Percentiles rank a stretch among this genome's conserved stretches.
Conservation (phyloP, 2,888 invertebrate genomes). For the Drosophila putrida region DNA sequence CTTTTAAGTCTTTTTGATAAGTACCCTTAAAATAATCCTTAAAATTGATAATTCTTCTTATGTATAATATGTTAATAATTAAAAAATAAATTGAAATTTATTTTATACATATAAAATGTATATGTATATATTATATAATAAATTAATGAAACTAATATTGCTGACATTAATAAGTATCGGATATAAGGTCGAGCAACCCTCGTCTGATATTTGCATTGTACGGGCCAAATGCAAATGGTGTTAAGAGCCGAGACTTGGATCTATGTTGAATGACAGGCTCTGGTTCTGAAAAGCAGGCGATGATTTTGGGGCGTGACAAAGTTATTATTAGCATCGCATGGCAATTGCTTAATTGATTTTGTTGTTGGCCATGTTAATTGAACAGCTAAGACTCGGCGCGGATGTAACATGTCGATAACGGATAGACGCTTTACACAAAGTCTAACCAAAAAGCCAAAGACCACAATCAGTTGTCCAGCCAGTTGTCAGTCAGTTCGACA, state of each 20-base stretch:
- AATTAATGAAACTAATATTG: no score
- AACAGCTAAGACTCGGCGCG: slow-evolving; percentile 55
- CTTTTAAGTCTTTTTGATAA: no score
- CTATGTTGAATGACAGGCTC: slow-evolving; percentile 36
- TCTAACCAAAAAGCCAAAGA: slow-evolving; percentile 20
- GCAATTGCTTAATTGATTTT: slow-evolving; percentile 73
- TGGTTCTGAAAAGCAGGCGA: slow-evolving; percentile 39
- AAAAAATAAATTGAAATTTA: no score
- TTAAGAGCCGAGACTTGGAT: slow-evolving; percentile 15
- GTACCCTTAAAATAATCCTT: no score
- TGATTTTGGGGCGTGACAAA: slow-evolving; percentile 52
- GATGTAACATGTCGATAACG: slow-evolving; percentile 69
- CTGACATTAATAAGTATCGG: no score
- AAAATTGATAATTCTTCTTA: no score
- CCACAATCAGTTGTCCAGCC: slow-evolving; percentile 38
- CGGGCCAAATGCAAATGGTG: slow-evolving; percentile 49
- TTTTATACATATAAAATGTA: no score
- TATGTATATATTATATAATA: no score
- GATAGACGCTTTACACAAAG: slow-evolving; percentile 52
- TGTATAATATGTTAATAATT: no score
- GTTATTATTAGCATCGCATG: slow-evolving; percentile 70
- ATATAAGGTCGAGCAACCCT: slow-evolving; percentile 45
- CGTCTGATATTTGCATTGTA: slow-evolving; percentile 20
- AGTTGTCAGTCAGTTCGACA: slow-evolving; percentile 54
- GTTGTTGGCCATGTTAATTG: slow-evolving; percentile 64